A percentile compares a stretch with the other conserved stretches of the same genome.
Evolutionary conservation across 2,797 vertebrate species (phyloP).

Genomic region (Okamejei kenojei): DNA sequence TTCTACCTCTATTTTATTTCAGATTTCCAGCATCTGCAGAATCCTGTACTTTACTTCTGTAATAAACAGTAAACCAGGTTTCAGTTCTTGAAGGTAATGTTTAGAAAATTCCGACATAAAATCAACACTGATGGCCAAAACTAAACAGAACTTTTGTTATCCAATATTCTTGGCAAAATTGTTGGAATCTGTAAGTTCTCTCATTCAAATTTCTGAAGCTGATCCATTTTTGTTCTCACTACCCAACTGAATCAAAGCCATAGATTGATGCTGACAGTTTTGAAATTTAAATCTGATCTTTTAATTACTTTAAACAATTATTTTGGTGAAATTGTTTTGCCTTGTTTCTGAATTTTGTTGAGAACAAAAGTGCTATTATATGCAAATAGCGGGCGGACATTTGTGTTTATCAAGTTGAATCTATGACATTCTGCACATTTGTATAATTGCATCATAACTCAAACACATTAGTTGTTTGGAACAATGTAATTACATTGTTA

Average conservation of each 20-base stretch:
- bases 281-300: background rate
- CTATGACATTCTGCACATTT: background rate
- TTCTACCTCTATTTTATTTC: no score
- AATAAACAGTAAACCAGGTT: background rate
- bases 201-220: slow-evolving; percentile 25
- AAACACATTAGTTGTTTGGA: background rate
- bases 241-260: background rate
- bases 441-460: background rate
- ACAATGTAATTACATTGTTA: slow-evolving; percentile 4
- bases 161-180: background rate
- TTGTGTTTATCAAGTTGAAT: background rate
- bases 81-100: background rate
- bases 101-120: background rate
- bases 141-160: background rate
- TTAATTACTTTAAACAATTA: background rate
- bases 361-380: background rate
- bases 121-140: slow-evolving; percentile 8
- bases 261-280: background rate
- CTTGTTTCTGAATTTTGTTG: background rate
- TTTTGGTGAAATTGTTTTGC: background rate
- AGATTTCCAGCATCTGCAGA: no score
- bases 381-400: background rate
- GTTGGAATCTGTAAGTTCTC: slow-evolving; percentile 6
- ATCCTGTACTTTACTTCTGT: no score
- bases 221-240: slow-evolving; percentile 18